Base-by-base conservation (phyloP, 2,113 vertebrate genomes). In the Gadus macrocephalus region DNA sequence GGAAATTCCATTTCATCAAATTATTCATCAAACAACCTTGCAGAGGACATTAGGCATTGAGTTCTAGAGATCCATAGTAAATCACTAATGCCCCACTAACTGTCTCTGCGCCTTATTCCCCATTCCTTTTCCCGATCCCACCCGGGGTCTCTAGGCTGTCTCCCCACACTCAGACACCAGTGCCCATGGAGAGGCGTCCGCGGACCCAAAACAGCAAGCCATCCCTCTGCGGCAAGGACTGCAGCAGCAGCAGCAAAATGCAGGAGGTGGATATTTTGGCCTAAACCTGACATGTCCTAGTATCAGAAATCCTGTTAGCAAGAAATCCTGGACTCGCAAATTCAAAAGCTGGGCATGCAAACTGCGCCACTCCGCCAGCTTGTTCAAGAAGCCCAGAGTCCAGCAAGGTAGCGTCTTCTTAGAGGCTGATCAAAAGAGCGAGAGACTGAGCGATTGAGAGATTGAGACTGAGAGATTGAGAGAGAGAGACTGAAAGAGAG, bases 211-310 rank as follows among this genome's bases (percentile, higher is more conserved):
- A 73, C 87, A 89, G 82, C 89, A 86, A 12, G 84, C 84, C 76
- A 91, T 90, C 87, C 88, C 91, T 82, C 87, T 92, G 82, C 85
- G 87, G 84, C 83, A 91, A 35, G 94, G 94, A 95, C 85, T 91
- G 86, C 89, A 92, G 90, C 86, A 92, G 86, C 89, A 92, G 90
- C 93, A 93, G 90, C 93, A 95, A 81, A 91, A 90, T 92, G 93
- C 92, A 94, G 94, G 94, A 97, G 95, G 95, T 97, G 94, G 95
- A 95, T 97, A 96, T 96, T 95, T 95, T 95, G 95, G 94, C 95
- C 94, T 96, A 95, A 95, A 94, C 93, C 94, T 95, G 94, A 95
- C 94, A 95, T 95, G 95, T 95, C 94, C 94, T 96, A 95, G 93
- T 96, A 95, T 96, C 93, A 95, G 91, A 96, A 95, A 94, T 93